Base-by-base conservation (phyloP, 2,888 invertebrate species). In the Griposia aprilina region DNA sequence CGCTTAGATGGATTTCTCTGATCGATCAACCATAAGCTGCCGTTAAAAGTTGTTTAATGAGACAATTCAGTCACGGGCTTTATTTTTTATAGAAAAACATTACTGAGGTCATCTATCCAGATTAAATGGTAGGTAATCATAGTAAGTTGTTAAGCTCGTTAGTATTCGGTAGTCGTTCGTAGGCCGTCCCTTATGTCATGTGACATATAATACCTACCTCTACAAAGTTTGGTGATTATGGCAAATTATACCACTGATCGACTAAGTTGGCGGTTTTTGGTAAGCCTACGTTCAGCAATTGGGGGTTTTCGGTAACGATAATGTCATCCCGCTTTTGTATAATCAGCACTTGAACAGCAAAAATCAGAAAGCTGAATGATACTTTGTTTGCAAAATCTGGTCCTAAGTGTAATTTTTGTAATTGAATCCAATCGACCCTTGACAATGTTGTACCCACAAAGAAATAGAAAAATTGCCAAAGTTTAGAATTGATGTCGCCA, bases 401-500 rank as follows among this genome's bases (percentile, higher is more conserved):
- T 67, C 26, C 6, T 8, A 63, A 73, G 41, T 41, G n/a, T 41
- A 55, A 2, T 68, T 74, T 57, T 75, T 45, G 41, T 60, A 65
- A 76, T 59, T 69, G 45, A 30, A 81, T 63, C 15, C 71, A n/a
- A 48, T 74, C 67, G 11, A 30, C 67, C 23, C 62, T 68, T 67
- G 63, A 83, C 48, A 72, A 55, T n/a, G 76, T 72, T 74, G 48
- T 60, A 62, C 55, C 68, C 65, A 63, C 69, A 75, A 81, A 82
- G 77, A 80, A 79, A 59, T 62, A 70, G 36, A 82, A 82, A 81
- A 83, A 86, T 78, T 80, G 78, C 81, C 10, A 70, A 88, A 88
- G 85, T 88, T 87, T 66, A 66, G 45, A 77, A 87, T 83, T 81
- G 77, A 82, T 85, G 79, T 83, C 78, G 69, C 76, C 62, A 45